phyloP scores from a whole-genome alignment of 2,113 vertebrate species.

The Felis catus region F.catus_Fca126_mat1.0 CM031419.1:147065001-147065500 shows the following conservation, averaged over 20 bases:
- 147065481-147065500: neutral
- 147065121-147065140: neutral
- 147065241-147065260: neutral
- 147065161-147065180: neutral
- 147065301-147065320: neutral
- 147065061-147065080: neutral
- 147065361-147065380: neutral
- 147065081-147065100: neutral
- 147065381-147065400: conserved; percentile 39
- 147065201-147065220: neutral
- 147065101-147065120: neutral
- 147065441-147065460: neutral
- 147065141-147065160: neutral
- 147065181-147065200: neutral
- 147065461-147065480: neutral
- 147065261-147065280: neutral
- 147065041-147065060: neutral
- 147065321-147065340: neutral
- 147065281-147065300: neutral
- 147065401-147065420: neutral
- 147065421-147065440: neutral
- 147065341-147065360: neutral
- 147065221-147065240: neutral
- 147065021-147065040: neutral
- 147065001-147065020: neutral